These are phyloP conservation scores for Drosophila trapezifrons DNA, from an alignment of 1,140 invertebrate genomes.

Conservation along the genomic window DNA sequence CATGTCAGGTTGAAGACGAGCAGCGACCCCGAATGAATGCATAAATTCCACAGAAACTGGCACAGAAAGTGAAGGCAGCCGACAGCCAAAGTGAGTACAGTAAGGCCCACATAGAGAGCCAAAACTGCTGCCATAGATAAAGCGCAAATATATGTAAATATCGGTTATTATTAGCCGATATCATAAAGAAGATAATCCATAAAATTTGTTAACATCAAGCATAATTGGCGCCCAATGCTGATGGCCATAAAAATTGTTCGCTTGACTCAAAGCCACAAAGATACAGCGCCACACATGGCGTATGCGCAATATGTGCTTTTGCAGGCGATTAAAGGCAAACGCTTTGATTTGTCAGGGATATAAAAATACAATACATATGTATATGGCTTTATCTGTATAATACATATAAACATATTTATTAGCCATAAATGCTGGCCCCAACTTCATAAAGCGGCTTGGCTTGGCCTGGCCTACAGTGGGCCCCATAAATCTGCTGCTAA, in stretches of 20 bases:
- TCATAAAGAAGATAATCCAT: constrained; percentile 35
- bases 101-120: background rate
- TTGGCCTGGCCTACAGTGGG: constrained; percentile 9
- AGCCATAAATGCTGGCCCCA: constrained; percentile 48
- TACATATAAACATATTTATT: constrained; percentile 38
- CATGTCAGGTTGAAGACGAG: constrained; percentile 45
- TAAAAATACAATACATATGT: constrained; percentile 20
- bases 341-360: constrained; percentile 34
- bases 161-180: constrained; percentile 2
- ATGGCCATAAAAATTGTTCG: constrained; percentile 36
- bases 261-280: constrained; percentile 26
- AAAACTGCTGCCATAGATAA: background rate
- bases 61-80: constrained; percentile 15
- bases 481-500: constrained; percentile 42
- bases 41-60: constrained; percentile 30
- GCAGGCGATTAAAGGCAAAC: constrained; percentile 27
- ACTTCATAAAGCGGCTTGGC: constrained; percentile 27
- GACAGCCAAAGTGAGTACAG: constrained; percentile 7
- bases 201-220: constrained; percentile 42
- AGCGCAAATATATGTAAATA: background rate
- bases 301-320: constrained; percentile 34
- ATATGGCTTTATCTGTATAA: constrained; percentile 6
- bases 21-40: constrained; percentile 38
- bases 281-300: constrained; percentile 17
- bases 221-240: constrained; percentile 34